phyloP scores from a whole-genome alignment of 2,888 invertebrate species.

The Argyra leucocephala region DNA sequence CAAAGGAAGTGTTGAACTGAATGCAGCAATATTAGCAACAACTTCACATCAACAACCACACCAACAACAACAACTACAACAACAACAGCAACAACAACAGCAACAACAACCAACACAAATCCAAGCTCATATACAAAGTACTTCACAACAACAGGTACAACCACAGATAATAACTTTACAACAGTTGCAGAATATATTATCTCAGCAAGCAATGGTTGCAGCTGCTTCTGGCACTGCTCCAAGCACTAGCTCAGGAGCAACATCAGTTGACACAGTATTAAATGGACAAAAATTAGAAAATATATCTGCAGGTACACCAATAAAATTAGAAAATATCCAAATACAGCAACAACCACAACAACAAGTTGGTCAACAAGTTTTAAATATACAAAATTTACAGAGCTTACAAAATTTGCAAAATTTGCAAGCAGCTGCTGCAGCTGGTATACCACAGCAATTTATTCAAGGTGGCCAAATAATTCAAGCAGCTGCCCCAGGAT shows the following conservation, averaged over 20 bases:
- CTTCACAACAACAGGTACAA: conserved; percentile 25
- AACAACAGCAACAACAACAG: conserved; percentile 23
- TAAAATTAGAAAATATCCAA: conserved; percentile 21
- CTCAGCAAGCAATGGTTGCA: conserved; percentile 25
- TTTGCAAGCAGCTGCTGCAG: background rate
- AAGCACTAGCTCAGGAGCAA: no score
- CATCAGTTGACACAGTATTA: conserved; percentile 13
- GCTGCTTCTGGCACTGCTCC: background rate
- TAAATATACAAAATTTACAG: conserved; percentile 23
- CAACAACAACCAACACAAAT: conserved; percentile 20
- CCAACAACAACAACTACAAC: background rate
- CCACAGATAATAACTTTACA: conserved; percentile 28
- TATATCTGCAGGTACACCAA: background rate
- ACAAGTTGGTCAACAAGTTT: conserved; percentile 28
- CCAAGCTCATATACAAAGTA: conserved; percentile 7
- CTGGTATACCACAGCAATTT: conserved; percentile 30
- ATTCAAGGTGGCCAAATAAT: conserved; percentile 30
- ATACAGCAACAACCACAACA: conserved; percentile 26
- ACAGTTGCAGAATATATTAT: conserved; percentile 27
- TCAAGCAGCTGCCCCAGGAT: conserved; percentile 22
- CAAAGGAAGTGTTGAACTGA: conserved; percentile 25
- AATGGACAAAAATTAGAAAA: no score
- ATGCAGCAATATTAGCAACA: conserved; percentile 28
- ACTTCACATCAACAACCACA: conserved; percentile 25
- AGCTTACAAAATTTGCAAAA: conserved; percentile 21